Evolutionary conservation across 2,888 invertebrate species (phyloP).

Genomic region (Hypena proboscidalis): DNA sequence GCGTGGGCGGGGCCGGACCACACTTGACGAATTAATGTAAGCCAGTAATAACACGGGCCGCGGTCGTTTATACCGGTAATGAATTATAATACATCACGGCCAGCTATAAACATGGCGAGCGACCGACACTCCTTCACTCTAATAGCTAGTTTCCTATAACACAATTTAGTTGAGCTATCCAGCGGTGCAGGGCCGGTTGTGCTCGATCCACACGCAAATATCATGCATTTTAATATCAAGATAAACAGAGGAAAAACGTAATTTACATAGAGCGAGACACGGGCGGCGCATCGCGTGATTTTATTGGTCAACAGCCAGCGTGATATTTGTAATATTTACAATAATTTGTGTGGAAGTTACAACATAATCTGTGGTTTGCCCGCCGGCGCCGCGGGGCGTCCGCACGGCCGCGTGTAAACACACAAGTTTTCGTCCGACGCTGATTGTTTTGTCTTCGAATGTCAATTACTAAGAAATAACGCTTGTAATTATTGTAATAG

Average conservation of each 20-base stretch:
- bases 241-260: background rate
- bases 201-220: background rate
- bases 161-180: slow-evolving; percentile 10
- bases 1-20: slow-evolving; percentile 54
- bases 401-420: slow-evolving; percentile 4
- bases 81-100: slow-evolving; percentile 55
- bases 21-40: slow-evolving; percentile 65
- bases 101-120: slow-evolving; percentile 30
- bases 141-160: slow-evolving; percentile 23
- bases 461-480: slow-evolving; percentile 39
- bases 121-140: slow-evolving; percentile 24
- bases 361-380: slow-evolving; percentile 6
- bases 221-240: background rate
- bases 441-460: slow-evolving; percentile 32
- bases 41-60: slow-evolving; percentile 53
- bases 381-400: slow-evolving; percentile 13
- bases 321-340: slow-evolving; percentile 3
- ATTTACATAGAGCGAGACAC: background rate
- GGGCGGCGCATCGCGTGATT: slow-evolving; percentile 5
- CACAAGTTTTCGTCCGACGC: slow-evolving; percentile 9
- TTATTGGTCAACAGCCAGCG: slow-evolving; percentile 7
- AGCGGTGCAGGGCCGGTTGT: background rate
- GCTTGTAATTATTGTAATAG: slow-evolving; percentile 40
- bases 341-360: slow-evolving; percentile 8
- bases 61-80: slow-evolving; percentile 51